Base-by-base conservation (phyloP, 2,888 invertebrate species). In the Tetropium fuscum region DNA sequence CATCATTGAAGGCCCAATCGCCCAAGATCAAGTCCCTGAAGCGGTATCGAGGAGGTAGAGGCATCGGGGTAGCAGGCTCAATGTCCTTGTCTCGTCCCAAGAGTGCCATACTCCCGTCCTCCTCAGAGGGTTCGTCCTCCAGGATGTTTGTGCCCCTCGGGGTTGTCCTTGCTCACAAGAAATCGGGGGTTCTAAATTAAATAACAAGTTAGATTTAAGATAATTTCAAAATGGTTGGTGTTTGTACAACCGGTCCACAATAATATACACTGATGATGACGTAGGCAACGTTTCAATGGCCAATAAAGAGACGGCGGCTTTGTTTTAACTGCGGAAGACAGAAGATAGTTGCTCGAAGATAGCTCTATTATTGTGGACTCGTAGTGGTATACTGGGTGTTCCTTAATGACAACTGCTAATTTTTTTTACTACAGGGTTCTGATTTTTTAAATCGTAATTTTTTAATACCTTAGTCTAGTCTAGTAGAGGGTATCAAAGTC, bases 21-120 rank as follows among this genome's bases (percentile, higher is more conserved):
- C 92, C 92, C 72, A 90, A 84, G 72, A 92, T 87, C 69, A 92
- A 85, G 81, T 92, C 92, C 64, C 92, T 84, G 74, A 92, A 87
- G 51, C 92, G 86, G 83, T 92, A 92, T 65, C 92, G 83, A 38
- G 91, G 90, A 19, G 90, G 88, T 57, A 87, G 75, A 53, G 84
- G 83, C 60, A 84, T 76, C 18, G 84, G 82, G 43, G 78, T 73
- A 16, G 73, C 65, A 34, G 69, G 67, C 51, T 80, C 80, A 72
- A 74, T 76, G 45, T 80, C 80, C 56, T 78, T 77, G 38, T 69
- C 71, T n/a, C 70, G 71, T 48, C 72, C 74, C 63, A 77, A 69
- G 63, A 79, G 73, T 62, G 79, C 78, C 78, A 80, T 78, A 68
- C 74, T 74, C 65, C 75, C 74, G 64, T 70, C 72, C 58, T 73